Conservation (phyloP, 2,113 vertebrate species). For the Panthera leo region DNA sequence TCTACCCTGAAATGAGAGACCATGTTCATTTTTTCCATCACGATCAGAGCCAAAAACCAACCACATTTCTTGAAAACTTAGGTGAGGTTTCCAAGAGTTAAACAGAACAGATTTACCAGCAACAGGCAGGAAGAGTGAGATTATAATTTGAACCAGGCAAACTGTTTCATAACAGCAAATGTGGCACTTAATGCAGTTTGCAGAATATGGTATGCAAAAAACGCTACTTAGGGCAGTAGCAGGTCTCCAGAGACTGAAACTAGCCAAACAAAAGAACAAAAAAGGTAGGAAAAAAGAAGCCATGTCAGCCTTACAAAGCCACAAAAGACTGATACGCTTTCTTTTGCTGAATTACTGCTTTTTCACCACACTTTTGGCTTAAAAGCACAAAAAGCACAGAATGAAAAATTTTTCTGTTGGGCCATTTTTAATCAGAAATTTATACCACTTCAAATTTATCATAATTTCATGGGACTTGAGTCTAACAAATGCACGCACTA, state of each 20-base stretch:
- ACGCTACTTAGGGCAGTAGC: slow-evolving; percentile 20
- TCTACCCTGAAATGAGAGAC: slow-evolving; percentile 53
- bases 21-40: slow-evolving; percentile 72
- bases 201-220: slow-evolving; percentile 57
- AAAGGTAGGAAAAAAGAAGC: slow-evolving; percentile 30
- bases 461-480: slow-evolving; percentile 13
- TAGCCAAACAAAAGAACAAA: slow-evolving; percentile 53
- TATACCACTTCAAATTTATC: not conserved
- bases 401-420: not conserved
- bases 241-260: slow-evolving; percentile 7
- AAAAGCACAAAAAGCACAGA: slow-evolving; percentile 38
- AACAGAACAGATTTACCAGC: slow-evolving; percentile 71
- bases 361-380: slow-evolving; percentile 22
- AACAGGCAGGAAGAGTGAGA: slow-evolving; percentile 60
- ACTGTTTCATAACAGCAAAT: slow-evolving; percentile 63
- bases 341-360: not conserved
- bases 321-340: not conserved
- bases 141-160: slow-evolving; percentile 69
- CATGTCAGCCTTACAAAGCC: slow-evolving; percentile 52
- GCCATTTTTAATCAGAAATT: slow-evolving; percentile 4
- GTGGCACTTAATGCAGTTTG: slow-evolving; percentile 48
- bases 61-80: slow-evolving; percentile 62
- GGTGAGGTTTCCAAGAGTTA: slow-evolving; percentile 70
- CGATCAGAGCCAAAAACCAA: slow-evolving; percentile 67
- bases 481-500: not conserved